Evolutionary conservation across 2,113 vertebrate genomes (phyloP), one percentile per base, ranked within the genome.

Genomic region (Chiloscyllium plagiosum): DNA sequence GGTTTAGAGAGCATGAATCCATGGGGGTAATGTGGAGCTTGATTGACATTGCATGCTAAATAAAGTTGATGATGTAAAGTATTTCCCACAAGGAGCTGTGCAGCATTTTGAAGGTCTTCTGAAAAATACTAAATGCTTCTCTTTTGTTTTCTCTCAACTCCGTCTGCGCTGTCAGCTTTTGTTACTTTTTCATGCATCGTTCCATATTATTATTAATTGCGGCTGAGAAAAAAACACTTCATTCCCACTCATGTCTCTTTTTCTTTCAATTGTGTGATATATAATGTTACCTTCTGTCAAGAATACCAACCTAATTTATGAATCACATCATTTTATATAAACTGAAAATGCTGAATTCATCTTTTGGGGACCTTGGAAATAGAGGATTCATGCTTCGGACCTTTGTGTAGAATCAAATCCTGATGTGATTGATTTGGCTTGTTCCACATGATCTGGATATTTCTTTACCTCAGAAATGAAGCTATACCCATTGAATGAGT

Each of bases 1-100:
- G 69, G 94, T 95, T 95, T 68, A 95, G 94, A 52, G 94, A 95
- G 94, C 42, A 70, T 26, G 29, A 95, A 95, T 95, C 94, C 94
- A 52, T 95, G 68, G 94, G 69, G 94, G 69, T 76, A 95, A 95
- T 72, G 24, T 76, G 94, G 42, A 19, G 42, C n/a, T 95, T 95
- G 94, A 76, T 95, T 95, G 94, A 95, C 94, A 72, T 52, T 19
- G 13, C 94, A 76, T 95, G 94, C 94, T 95, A 95, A 95, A 95
- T 95, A 94, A 94, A 94, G 93, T 20, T 50, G 68, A 50, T 95
- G 94, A 95, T 76, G 94, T 95, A 95, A 50, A 50, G 69, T 68
- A 76, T 72, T 19, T 95, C 42, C 94, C 69, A 95, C 47, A 95
- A 72, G 94, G 68, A 52, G 68, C 69, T 72, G 37, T 95, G 24